Percentiles rank a stretch among this genome's conserved stretches.
Conservation (phyloP, 2,888 invertebrate species). For the Uropetala carovei region DNA sequence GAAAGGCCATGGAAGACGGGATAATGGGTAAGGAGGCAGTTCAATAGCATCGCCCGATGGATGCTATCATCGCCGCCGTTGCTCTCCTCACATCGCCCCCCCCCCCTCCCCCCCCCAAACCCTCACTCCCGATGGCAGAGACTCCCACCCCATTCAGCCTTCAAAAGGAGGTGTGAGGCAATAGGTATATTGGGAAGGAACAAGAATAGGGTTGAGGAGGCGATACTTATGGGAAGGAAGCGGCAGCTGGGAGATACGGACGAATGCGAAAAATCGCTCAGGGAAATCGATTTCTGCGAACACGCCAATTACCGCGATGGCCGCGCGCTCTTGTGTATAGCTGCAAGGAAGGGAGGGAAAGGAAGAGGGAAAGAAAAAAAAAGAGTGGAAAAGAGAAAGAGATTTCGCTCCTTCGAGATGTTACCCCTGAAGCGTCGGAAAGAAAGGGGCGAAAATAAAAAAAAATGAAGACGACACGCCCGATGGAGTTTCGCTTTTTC, state of each 20-base stretch:
- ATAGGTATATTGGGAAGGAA: not conserved
- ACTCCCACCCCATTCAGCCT: conserved; percentile 30
- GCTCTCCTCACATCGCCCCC: not conserved
- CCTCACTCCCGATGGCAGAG: too few relatives aligned
- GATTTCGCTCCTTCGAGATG: not conserved
- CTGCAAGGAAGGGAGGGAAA: not conserved
- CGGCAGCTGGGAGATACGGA: not conserved
- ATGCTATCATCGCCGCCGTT: conserved; percentile 47
- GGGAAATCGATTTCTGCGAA: conserved; percentile 51
- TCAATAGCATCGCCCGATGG: conserved; percentile 20
- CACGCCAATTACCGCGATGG: conserved; percentile 55
- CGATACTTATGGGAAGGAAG: conserved; percentile 25
- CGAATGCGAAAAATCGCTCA: conserved; percentile 57
- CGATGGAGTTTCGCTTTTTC: not conserved
- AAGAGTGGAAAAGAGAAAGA: not conserved
- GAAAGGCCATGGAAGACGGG: not conserved
- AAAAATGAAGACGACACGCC: not conserved
- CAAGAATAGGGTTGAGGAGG: not conserved
- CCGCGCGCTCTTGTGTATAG: conserved; percentile 3
- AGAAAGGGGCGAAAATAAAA: not conserved
- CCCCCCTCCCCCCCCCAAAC: too few relatives aligned
- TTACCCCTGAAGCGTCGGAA: not conserved
- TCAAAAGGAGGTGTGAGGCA: not conserved
- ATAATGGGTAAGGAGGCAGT: not conserved
- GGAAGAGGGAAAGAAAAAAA: not conserved